Evolutionary conservation across 92 coral and sea anemone genomes (phyloP).

Genomic region (Parazoanthus swiftii): DNA sequence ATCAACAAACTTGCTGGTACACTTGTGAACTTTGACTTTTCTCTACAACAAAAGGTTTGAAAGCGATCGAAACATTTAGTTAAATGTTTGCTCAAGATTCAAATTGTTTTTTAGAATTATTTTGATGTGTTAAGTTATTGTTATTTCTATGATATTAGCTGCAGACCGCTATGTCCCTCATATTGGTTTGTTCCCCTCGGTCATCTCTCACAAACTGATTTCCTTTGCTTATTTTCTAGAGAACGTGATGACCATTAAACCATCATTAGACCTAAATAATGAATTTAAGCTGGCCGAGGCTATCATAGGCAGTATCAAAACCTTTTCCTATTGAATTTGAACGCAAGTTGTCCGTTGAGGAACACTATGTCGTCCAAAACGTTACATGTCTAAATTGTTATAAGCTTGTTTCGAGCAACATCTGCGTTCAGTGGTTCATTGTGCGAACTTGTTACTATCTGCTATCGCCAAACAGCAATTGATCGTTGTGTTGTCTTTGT

Average conservation of each 20-base stretch:
- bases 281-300: no score
- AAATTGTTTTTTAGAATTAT: no score
- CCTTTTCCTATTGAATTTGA: no score
- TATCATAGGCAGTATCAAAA: no score
- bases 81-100: no score
- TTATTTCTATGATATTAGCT: no score
- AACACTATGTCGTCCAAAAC: no score
- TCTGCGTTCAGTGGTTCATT: neutral
- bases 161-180: no score
- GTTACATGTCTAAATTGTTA: neutral
- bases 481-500: neutral
- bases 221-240: neutral
- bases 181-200: no score
- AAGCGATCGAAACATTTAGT: neutral
- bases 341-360: no score
- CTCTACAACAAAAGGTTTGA: neutral
- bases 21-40: constrained; percentile 7
- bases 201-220: neutral
- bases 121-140: no score
- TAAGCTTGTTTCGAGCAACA: neutral
- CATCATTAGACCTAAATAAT: neutral
- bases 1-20: constrained; percentile 1
- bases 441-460: neutral
- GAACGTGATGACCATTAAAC: neutral
- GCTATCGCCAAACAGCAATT: neutral